A percentile compares a stretch with the other conserved stretches of the same genome.
These are phyloP conservation scores for Dexiosoma caninum DNA, from an alignment of 2,888 invertebrate species.

Conservation along the genomic window DNA sequence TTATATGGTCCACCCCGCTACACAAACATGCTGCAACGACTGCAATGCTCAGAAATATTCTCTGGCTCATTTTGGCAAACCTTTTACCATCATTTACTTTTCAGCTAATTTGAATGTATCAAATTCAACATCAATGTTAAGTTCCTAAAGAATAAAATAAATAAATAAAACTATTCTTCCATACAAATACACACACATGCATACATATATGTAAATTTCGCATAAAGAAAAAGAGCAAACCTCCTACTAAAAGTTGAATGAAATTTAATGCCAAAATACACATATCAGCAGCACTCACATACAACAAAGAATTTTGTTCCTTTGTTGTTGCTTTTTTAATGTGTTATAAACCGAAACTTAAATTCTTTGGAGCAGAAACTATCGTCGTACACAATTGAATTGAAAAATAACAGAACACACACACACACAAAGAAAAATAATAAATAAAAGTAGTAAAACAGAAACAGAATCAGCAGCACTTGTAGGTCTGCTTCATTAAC, in stretches of 20 bases:
- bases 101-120: conserved; percentile 33
- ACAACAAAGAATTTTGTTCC: background rate
- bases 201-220: conserved; percentile 47
- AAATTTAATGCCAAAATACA: conserved; percentile 61
- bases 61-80: too few relatives aligned
- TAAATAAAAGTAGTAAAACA: conserved; percentile 25
- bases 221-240: conserved; percentile 28
- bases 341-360: conserved; percentile 62
- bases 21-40: too few relatives aligned
- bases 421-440: too few relatives aligned
- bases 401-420: conserved; percentile 29
- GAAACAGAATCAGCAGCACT: conserved; percentile 68
- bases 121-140: conserved; percentile 43
- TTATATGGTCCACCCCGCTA: too few relatives aligned
- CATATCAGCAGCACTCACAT: conserved; percentile 18
- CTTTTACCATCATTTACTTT: background rate
- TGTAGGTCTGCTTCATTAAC: conserved; percentile 69
- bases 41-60: too few relatives aligned
- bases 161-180: conserved; percentile 6
- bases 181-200: conserved; percentile 36
- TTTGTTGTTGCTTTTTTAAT: conserved; percentile 27
- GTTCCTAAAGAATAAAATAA: conserved; percentile 30
- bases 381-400: conserved; percentile 51
- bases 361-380: conserved; percentile 62
- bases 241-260: conserved; percentile 50